A percentile compares a stretch with the other conserved stretches of the same genome.
Evolutionary conservation across 2,888 invertebrate genomes (phyloP).

Genomic region (Cheiracanthium punctorium): DNA sequence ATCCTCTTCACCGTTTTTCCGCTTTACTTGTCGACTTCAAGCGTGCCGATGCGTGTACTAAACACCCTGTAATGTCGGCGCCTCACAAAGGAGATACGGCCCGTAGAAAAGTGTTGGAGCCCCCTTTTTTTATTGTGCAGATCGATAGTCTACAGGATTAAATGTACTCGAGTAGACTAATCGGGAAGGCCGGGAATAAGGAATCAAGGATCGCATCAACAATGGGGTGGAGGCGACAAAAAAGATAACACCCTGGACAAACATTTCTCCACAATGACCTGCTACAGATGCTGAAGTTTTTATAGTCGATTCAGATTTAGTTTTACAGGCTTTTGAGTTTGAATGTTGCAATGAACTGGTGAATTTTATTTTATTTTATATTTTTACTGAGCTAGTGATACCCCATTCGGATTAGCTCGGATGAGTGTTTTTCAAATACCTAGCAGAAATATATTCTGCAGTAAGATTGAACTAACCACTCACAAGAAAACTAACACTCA

Average conservation of each 20-base stretch:
- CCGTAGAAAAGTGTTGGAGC: not conserved
- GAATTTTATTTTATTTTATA: too few species aligned
- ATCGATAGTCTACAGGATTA: conserved; percentile 6
- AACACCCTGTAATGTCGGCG: not conserved
- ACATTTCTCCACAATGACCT: not conserved
- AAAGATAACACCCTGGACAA: not conserved
- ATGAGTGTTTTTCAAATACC: too few species aligned
- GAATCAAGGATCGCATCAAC: not conserved
- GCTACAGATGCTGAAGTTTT: not conserved
- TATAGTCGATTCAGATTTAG: not conserved
- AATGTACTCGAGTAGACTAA: conserved; percentile 3
- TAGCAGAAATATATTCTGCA: too few species aligned
- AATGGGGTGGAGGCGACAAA: conserved; percentile 3
- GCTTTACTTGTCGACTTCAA: not conserved
- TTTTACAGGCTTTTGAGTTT: not conserved
- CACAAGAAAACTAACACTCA: too few species aligned
- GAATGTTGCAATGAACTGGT: not conserved
- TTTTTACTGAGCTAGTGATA: too few species aligned
- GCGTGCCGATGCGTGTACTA: conserved; percentile 2
- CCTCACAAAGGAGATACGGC: not conserved
- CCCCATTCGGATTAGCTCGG: too few species aligned
- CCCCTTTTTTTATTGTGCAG: not conserved
- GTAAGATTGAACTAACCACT: too few species aligned
- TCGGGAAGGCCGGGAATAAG: not conserved
- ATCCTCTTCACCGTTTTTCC: conserved; percentile 1